Conservation (phyloP, 2,888 invertebrate species). For the Dolomedes plantarius region DNA sequence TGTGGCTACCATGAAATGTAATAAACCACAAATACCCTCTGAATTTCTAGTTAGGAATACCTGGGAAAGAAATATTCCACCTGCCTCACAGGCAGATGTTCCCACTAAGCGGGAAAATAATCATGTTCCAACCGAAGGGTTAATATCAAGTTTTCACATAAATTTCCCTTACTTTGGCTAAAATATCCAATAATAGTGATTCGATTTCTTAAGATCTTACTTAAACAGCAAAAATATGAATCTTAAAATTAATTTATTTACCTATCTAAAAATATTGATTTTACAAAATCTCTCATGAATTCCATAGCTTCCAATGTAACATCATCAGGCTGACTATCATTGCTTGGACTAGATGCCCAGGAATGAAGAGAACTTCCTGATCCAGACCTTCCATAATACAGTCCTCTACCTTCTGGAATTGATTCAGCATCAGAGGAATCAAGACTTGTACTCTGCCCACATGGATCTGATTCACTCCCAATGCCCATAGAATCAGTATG, state of each 20-base stretch:
- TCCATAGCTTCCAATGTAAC: conserved; percentile 80
- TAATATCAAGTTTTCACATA: no score
- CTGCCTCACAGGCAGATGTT: no score
- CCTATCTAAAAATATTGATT: conserved; percentile 81
- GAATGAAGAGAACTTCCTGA: conserved; percentile 82
- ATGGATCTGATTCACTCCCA: conserved; percentile 77
- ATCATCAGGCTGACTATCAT: conserved; percentile 81
- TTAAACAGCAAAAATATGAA: not conserved
- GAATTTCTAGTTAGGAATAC: no score
- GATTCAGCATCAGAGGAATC: conserved; percentile 78
- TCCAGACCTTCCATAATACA: conserved; percentile 76
- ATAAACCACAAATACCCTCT: no score
- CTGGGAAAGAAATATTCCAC: no score
- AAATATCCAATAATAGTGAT: no score
- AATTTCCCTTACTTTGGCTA: no score
- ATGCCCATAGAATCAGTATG: conserved; percentile 71
- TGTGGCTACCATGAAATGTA: no score
- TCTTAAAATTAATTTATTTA: conserved; percentile 73
- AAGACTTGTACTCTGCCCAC: conserved; percentile 81
- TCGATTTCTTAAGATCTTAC: no score
- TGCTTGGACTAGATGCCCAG: conserved; percentile 80
- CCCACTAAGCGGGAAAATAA: no score
- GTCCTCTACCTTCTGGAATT: conserved; percentile 60
- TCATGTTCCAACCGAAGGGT: no score
- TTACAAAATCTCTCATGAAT: conserved; percentile 84